Evolutionary conservation across 2,888 invertebrate genomes (phyloP).

Genomic region (Suillia variegata): DNA sequence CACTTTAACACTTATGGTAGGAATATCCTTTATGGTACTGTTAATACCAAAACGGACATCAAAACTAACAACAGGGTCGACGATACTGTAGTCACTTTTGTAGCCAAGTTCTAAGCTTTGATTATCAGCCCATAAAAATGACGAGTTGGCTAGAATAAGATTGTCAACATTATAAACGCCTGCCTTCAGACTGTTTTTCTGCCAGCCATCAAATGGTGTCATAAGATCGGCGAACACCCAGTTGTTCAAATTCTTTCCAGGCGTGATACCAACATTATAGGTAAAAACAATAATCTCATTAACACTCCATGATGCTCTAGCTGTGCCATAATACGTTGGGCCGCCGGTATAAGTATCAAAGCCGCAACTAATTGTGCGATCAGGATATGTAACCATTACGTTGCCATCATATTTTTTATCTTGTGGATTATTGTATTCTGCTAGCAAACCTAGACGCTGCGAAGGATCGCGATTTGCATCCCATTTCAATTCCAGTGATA

Average conservation of each 20-base stretch:
- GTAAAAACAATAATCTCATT: slow-evolving; percentile 65
- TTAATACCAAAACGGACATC: slow-evolving; percentile 64
- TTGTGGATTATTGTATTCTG: slow-evolving; percentile 68
- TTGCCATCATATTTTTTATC: slow-evolving; percentile 69
- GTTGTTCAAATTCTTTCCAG: slow-evolving; percentile 47
- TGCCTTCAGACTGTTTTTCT: slow-evolving; percentile 63
- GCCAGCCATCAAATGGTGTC: slow-evolving; percentile 68
- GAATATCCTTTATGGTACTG: slow-evolving; percentile 67
- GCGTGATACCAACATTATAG: slow-evolving; percentile 52
- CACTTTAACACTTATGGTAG: slow-evolving; percentile 65
- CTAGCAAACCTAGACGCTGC: slow-evolving; percentile 63
- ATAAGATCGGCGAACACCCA: slow-evolving; percentile 62
- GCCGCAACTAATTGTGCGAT: slow-evolving; percentile 72
- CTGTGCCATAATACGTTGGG: slow-evolving; percentile 59
- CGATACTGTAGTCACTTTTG: slow-evolving; percentile 63
- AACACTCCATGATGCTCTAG: slow-evolving; percentile 73
- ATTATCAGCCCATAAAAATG: slow-evolving; percentile 67
- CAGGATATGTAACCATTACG: slow-evolving; percentile 75
- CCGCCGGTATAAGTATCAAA: slow-evolving; percentile 64
- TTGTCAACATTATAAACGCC: slow-evolving; percentile 63
- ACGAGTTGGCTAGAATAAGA: slow-evolving; percentile 64
- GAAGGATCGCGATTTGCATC: slow-evolving; percentile 84
- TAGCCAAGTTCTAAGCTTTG: slow-evolving; percentile 66
- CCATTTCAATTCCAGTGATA: slow-evolving; percentile 79
- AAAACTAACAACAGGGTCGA: slow-evolving; percentile 59